phyloP scores from a whole-genome alignment of 2,113 vertebrate genomes.

The Tragelaphus buxtoni region DNA sequence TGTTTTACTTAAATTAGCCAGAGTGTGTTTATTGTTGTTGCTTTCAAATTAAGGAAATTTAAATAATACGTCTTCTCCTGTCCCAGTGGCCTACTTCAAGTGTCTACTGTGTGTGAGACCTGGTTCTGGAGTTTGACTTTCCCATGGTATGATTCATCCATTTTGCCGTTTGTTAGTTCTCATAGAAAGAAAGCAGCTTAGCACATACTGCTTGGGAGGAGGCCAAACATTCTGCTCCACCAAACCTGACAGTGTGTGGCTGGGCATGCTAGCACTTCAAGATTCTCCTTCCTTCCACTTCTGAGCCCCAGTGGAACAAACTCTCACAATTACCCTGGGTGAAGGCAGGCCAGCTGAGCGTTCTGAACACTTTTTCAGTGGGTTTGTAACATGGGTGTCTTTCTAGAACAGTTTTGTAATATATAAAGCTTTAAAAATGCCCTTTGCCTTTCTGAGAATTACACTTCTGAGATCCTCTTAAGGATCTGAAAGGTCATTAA shows the following conservation, averaged over 20 bases:
- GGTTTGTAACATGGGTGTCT: background rate
- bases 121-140: background rate
- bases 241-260: background rate
- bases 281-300: background rate
- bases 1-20: background rate
- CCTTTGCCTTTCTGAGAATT: background rate
- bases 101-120: background rate
- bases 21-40: background rate
- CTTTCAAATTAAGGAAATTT: background rate
- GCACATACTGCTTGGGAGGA: background rate
- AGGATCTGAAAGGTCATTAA: background rate
- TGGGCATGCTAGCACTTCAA: background rate
- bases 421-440: background rate
- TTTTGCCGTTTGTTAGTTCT: conserved; percentile 9
- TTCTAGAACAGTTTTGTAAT: background rate
- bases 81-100: background rate
- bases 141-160: background rate
- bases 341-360: background rate
- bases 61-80: background rate
- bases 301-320: background rate
- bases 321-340: background rate
- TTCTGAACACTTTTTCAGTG: background rate
- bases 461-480: background rate
- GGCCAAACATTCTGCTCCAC: background rate
- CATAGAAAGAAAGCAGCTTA: conserved; percentile 37